These are phyloP conservation scores for Sandelia bainsii DNA, from an alignment of 2,797 vertebrate species.

Conservation along the genomic window DNA sequence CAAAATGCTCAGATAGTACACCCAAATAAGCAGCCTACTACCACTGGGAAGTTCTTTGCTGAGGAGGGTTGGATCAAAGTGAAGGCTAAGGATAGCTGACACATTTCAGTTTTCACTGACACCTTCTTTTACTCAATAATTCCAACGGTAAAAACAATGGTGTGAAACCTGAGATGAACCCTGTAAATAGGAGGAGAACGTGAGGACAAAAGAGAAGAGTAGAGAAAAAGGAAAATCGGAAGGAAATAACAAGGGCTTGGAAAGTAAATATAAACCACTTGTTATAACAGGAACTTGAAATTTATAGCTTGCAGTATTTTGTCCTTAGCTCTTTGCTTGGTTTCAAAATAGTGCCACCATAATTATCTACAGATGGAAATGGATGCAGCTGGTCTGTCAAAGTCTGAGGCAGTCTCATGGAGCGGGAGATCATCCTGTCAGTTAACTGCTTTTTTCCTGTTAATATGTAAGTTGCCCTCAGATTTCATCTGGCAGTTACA, in stretches of 20 bases:
- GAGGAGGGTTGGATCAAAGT: constrained; percentile 47
- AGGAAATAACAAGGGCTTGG: constrained; percentile 74
- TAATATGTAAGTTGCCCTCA: constrained; percentile 52
- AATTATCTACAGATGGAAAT: constrained; percentile 86
- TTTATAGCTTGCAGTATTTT: constrained; percentile 87
- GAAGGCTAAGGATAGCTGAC: constrained; percentile 62
- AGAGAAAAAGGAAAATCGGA: constrained; percentile 50
- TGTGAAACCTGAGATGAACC: constrained; percentile 76
- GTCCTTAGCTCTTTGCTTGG: constrained; percentile 81
- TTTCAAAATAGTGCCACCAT: constrained; percentile 83
- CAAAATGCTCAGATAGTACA: constrained; percentile 66
- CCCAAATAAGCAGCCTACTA: constrained; percentile 59
- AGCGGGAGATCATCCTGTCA: constrained; percentile 62
- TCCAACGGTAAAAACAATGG: constrained; percentile 77
- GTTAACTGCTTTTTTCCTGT: constrained; percentile 61
- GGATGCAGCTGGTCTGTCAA: constrained; percentile 77
- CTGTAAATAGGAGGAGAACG: constrained; percentile 25
- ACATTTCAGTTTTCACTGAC: constrained; percentile 73
- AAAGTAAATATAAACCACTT: constrained; percentile 87
- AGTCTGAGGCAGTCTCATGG: constrained; percentile 42
- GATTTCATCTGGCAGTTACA: constrained; percentile 59
- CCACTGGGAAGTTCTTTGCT: constrained; percentile 30
- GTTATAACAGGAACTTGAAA: constrained; percentile 89
- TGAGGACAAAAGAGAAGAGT: constrained; percentile 10
- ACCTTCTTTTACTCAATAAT: constrained; percentile 67